Conservation (phyloP, 2,113 vertebrate species). For the rat (Rattus norvegicus) region DNA sequence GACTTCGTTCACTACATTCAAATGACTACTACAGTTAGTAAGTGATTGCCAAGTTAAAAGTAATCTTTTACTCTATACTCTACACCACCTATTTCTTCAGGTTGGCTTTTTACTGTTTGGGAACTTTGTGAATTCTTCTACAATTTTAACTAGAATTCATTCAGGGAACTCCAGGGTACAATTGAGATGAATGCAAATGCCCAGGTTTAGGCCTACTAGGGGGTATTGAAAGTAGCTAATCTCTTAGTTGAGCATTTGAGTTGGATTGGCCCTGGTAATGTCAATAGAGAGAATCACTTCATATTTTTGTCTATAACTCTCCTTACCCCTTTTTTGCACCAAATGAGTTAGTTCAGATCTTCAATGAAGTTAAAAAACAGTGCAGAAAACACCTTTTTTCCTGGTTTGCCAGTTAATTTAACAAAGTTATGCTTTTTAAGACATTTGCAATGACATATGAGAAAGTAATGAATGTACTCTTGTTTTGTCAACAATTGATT, state of each 20-base stretch:
- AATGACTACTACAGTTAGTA: conserved; percentile 60
- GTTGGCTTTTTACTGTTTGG: conserved; percentile 64
- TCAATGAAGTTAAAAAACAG: conserved; percentile 46
- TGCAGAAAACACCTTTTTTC: conserved; percentile 12
- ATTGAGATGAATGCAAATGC: conserved; percentile 35
- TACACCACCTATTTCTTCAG: conserved; percentile 46
- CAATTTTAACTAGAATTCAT: conserved; percentile 63
- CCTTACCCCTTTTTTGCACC: conserved; percentile 39
- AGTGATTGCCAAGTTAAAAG: conserved; percentile 54
- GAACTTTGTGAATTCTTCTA: conserved; percentile 66
- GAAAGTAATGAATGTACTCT: conserved; percentile 7
- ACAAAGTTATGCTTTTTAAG: conserved; percentile 42
- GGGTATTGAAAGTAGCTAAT: conserved; percentile 48
- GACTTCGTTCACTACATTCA: conserved; percentile 60
- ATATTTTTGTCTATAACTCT: conserved; percentile 65
- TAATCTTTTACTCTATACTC: conserved; percentile 51
- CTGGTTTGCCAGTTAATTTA: conserved; percentile 51
- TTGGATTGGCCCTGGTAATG: conserved; percentile 48
- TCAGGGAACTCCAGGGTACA: conserved; percentile 26
- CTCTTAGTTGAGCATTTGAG: conserved; percentile 59
- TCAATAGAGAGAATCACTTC: conserved; percentile 14
- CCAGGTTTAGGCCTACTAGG: conserved; percentile 71
- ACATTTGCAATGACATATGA: conserved; percentile 14
- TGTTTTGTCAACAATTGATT: conserved; percentile 28
- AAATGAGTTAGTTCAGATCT: conserved; percentile 45